These are phyloP conservation scores for Hyposmocoma kahamanoa DNA, from an alignment of 1,140 invertebrate species.

Conservation along the genomic window DNA sequence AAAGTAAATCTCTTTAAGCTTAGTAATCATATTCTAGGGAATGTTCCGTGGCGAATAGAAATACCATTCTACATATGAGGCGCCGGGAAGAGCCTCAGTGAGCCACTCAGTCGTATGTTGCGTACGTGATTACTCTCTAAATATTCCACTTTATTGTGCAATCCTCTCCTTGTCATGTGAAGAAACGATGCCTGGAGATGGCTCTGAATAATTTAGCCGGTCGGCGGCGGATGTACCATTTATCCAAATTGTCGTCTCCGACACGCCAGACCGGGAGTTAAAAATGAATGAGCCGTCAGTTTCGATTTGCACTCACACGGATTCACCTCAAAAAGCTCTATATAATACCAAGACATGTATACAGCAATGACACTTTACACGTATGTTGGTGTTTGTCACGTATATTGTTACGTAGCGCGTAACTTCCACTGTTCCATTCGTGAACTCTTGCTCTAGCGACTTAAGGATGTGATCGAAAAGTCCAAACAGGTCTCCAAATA, in stretches of 20 bases:
- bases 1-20: not conserved
- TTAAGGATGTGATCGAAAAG: too few relatives aligned
- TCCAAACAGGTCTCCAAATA: too few relatives aligned
- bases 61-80: constrained; percentile 28
- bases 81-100: constrained; percentile 13
- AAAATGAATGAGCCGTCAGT: constrained; percentile 55
- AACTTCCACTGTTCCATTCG: too few relatives aligned
- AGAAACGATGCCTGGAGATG: constrained; percentile 38
- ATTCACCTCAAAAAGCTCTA: constrained; percentile 32
- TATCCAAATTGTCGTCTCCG: constrained; percentile 60
- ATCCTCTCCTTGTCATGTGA: constrained; percentile 55
- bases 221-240: constrained; percentile 49
- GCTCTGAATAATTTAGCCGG: constrained; percentile 58
- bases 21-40: not conserved
- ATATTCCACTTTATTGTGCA: constrained; percentile 63
- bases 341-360: too few relatives aligned
- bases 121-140: constrained; percentile 60
- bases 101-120: constrained; percentile 36
- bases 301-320: constrained; percentile 27
- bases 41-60: constrained; percentile 26
- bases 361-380: too few relatives aligned
- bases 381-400: too few relatives aligned
- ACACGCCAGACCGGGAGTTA: constrained; percentile 37
- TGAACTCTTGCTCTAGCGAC: too few relatives aligned
- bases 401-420: too few relatives aligned